Conservation (phyloP, 1,140 invertebrate species). For the Marisa cornuarietis region DNA sequence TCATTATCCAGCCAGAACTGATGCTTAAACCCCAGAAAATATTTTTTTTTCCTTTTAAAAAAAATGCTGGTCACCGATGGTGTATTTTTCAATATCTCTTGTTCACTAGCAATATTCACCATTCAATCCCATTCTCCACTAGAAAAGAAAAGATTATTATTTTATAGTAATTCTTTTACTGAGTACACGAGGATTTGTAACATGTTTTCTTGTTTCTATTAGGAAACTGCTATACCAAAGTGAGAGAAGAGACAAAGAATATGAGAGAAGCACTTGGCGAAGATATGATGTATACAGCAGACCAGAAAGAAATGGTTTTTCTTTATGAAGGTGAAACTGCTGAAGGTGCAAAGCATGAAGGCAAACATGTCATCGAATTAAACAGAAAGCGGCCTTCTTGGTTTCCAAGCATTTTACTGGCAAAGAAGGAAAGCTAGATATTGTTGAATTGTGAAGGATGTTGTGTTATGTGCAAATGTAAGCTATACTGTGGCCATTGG, state of each 20-base stretch:
- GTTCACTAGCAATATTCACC: too few relatives aligned
- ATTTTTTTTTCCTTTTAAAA: too few relatives aligned
- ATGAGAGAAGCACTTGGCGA: slow-evolving; percentile 80
- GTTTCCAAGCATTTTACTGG: slow-evolving; percentile 84
- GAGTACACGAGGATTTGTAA: neutral
- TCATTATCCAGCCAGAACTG: too few relatives aligned
- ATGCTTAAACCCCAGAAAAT: too few relatives aligned
- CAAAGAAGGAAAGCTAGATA: slow-evolving; percentile 53
- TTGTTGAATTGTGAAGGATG: too few relatives aligned
- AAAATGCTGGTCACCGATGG: too few relatives aligned
- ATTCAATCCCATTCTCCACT: neutral
- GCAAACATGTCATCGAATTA: slow-evolving; percentile 79
- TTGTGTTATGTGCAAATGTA: too few relatives aligned
- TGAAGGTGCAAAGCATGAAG: slow-evolving; percentile 63
- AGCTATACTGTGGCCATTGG: too few relatives aligned
- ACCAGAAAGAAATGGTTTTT: slow-evolving; percentile 85
- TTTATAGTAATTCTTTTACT: neutral
- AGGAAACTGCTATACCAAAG: slow-evolving; percentile 81
- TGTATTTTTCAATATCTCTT: too few relatives aligned
- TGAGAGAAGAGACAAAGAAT: slow-evolving; percentile 80
- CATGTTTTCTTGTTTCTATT: slow-evolving; percentile 65
- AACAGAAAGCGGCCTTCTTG: slow-evolving; percentile 78
- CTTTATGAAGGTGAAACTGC: slow-evolving; percentile 82
- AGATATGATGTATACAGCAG: slow-evolving; percentile 73
- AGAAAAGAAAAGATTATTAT: neutral